Evolutionary conservation across 1,140 invertebrate species (phyloP).

Genomic region (Sinonovacula constricta): DNA sequence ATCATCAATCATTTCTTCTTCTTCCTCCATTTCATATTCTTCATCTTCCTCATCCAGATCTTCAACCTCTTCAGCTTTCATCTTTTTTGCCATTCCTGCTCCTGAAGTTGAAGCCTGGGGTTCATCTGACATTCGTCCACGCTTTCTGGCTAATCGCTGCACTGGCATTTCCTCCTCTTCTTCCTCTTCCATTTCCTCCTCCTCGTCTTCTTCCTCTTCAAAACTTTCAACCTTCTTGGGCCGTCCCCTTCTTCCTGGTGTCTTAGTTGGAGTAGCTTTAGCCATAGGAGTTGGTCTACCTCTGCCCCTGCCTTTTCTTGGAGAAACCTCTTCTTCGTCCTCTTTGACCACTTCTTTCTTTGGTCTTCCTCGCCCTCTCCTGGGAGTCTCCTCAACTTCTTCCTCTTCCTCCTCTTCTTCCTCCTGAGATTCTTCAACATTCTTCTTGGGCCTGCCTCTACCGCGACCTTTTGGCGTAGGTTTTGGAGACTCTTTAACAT

Average conservation of each 20-base stretch:
- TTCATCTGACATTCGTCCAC: background rate
- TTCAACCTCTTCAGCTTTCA: conserved; percentile 9
- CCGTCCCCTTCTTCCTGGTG: conserved; percentile 29
- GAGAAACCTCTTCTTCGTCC: conserved; percentile 32
- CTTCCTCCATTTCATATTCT: conserved; percentile 37
- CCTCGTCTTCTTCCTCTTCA: conserved; percentile 36
- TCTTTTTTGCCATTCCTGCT: conserved; percentile 11
- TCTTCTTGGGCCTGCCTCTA: conserved; percentile 28
- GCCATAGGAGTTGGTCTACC: background rate
- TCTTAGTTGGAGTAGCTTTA: background rate
- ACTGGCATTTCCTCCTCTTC: conserved; percentile 8
- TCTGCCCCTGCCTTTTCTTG: conserved; percentile 21
- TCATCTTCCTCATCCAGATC: conserved; percentile 47
- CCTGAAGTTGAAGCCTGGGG: background rate
- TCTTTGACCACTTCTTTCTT: conserved; percentile 37
- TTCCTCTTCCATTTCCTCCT: conserved; percentile 33
- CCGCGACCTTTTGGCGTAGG: conserved; percentile 32
- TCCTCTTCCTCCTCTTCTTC: conserved; percentile 38
- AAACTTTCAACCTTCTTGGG: conserved; percentile 49
- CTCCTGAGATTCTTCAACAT: background rate
- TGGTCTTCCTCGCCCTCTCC: conserved; percentile 8
- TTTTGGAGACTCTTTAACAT: conserved; percentile 26
- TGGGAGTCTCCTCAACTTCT: conserved; percentile 18
- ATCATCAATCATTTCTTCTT: conserved; percentile 40
- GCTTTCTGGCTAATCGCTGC: background rate